These are phyloP conservation scores for Andrena cerasifolii DNA, from an alignment of 1,140 invertebrate species.

Conservation along the genomic window DNA sequence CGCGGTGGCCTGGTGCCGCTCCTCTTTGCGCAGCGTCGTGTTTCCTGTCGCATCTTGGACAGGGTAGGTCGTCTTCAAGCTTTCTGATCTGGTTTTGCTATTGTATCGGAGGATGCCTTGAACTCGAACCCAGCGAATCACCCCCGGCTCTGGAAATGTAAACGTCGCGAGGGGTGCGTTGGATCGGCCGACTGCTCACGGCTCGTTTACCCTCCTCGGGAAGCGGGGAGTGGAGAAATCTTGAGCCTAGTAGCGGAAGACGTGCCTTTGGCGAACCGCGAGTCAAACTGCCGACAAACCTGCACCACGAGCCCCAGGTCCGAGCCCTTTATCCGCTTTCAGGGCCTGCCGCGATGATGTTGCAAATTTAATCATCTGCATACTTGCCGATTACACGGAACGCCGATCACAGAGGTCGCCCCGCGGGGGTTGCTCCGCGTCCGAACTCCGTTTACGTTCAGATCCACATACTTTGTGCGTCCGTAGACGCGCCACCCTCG, in stretches of 20 bases:
- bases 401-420: conserved; percentile 81
- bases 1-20: neutral
- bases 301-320: conserved; percentile 69
- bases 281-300: conserved; percentile 71
- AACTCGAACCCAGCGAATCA: too few species aligned
- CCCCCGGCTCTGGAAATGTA: neutral
- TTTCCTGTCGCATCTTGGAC: too few species aligned
- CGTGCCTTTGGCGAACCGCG: conserved; percentile 75
- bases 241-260: conserved; percentile 48
- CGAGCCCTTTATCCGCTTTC: conserved; percentile 75
- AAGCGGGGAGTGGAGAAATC: conserved; percentile 25
- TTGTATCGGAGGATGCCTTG: too few species aligned
- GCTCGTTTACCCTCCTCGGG: neutral
- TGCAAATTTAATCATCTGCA: conserved; percentile 84
- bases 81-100: too few species aligned
- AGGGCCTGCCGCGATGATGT: conserved; percentile 81
- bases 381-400: conserved; percentile 83
- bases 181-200: neutral
- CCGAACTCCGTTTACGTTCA: conserved; percentile 68
- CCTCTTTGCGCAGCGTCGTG: too few species aligned
- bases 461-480: conserved; percentile 64
- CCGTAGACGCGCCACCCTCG: conserved; percentile 41
- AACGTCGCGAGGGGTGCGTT: neutral
- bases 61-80: too few species aligned
- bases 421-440: conserved; percentile 61